These are phyloP conservation scores for Diacarnus erythraeanus DNA, from an alignment of 37 sponge, comb jelly and placozoan genomes.

Conservation along the genomic window DNA sequence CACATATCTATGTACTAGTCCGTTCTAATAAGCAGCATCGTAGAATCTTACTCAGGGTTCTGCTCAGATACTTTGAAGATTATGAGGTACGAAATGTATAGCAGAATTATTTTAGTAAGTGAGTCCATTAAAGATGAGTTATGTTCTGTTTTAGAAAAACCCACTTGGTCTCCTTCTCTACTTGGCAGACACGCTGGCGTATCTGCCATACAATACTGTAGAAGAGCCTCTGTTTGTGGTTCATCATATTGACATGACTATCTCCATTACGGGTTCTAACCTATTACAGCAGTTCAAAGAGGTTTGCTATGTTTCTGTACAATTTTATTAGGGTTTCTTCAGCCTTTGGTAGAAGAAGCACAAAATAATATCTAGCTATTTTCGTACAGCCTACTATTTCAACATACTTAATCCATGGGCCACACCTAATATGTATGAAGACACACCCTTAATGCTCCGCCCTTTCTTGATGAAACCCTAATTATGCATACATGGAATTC, in stretches of 20 bases:
- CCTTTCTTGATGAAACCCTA: no score
- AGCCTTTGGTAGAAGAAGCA: no score
- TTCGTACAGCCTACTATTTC: no score
- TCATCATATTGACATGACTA: constrained; percentile 84
- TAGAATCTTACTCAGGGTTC: constrained; percentile 69
- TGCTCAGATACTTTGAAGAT: constrained; percentile 86
- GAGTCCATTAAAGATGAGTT: neutral
- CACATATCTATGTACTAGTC: constrained; percentile 81
- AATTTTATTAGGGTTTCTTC: constrained; percentile 46
- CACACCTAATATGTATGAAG: neutral
- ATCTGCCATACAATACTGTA: constrained; percentile 79
- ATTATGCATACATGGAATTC: no score
- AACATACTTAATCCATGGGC: no score
- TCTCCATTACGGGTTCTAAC: constrained; percentile 78
- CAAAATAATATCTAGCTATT: no score
- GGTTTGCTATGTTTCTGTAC: constrained; percentile 30
- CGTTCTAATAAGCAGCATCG: constrained; percentile 80
- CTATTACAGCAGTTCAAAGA: constrained; percentile 76
- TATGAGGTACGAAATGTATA: constrained; percentile 38
- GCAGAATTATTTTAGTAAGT: neutral
- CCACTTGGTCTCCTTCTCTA: constrained; percentile 68
- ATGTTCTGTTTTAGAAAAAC: constrained; percentile 40
- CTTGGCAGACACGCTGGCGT: constrained; percentile 93
- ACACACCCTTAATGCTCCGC: no score
- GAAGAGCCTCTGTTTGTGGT: constrained; percentile 97